Conservation (phyloP, 2,888 invertebrate genomes). For the Apotomis turbidana region DNA sequence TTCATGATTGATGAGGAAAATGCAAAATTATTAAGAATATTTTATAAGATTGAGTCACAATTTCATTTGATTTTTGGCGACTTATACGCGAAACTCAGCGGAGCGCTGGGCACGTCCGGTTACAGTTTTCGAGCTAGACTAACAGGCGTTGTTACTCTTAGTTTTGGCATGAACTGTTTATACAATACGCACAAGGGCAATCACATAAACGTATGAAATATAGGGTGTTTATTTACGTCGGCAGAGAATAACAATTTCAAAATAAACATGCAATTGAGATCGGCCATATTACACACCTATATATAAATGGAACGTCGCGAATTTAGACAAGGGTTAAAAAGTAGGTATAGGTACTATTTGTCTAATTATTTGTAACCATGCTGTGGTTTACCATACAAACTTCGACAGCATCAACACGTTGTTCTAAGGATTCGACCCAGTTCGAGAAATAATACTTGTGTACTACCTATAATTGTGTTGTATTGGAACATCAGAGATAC, state of each 20-base stretch:
- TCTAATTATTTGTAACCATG: no score
- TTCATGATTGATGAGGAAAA: constrained; percentile 18
- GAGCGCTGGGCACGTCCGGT: constrained; percentile 46
- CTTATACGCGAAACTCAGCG: not conserved
- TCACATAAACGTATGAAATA: constrained; percentile 72
- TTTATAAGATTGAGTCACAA: not conserved
- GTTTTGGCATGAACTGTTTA: constrained; percentile 64
- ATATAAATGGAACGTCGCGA: not conserved
- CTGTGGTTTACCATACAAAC: no score
- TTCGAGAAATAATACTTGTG: no score
- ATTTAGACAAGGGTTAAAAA: not conserved
- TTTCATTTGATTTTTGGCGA: not conserved
- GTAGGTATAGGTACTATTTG: no score
- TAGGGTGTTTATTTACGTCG: constrained; percentile 61
- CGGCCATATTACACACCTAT: no score
- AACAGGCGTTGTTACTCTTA: constrained; percentile 62
- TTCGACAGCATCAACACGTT: no score
- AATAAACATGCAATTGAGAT: not conserved
- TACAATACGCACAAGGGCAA: constrained; percentile 60
- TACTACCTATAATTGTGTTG: not conserved
- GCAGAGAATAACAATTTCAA: not conserved
- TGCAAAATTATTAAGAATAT: not conserved
- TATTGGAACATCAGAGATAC: not conserved
- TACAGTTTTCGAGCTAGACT: constrained; percentile 63
- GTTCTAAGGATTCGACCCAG: no score